phyloP scores from a whole-genome alignment of 37 sponge, comb jelly and placozoan species.

The Agelas oroides region DNA sequence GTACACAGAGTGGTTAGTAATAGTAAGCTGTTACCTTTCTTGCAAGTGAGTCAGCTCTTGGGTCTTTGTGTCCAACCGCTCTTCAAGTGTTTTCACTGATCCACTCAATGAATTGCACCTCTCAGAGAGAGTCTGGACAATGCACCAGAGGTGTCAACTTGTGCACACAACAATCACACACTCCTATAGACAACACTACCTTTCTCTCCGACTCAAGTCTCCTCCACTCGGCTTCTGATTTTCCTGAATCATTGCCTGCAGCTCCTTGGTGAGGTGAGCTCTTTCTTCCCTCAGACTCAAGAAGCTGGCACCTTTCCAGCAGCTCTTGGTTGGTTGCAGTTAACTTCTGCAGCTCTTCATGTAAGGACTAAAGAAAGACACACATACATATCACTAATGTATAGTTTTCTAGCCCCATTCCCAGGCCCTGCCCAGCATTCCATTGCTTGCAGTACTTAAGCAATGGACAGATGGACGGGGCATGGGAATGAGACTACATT shows the following conservation, averaged over 20 bases:
- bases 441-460: too few species aligned
- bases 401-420: too few species aligned
- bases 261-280: too few species aligned
- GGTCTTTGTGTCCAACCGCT: neutral
- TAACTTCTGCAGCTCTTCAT: neutral
- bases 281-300: conserved; percentile 10
- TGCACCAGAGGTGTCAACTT: neutral
- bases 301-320: conserved; percentile 1
- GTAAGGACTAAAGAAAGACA: neutral
- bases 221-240: conserved; percentile 12
- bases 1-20: too few species aligned
- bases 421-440: too few species aligned
- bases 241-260: neutral
- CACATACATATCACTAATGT: too few species aligned
- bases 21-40: neutral
- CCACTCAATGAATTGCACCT: neutral
- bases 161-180: too few species aligned
- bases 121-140: conserved; percentile 4
- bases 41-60: neutral
- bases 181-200: neutral
- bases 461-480: too few species aligned
- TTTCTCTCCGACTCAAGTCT: conserved; percentile 7
- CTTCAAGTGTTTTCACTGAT: neutral
- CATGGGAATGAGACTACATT: too few species aligned
- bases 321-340: conserved; percentile 1